Percentiles rank a stretch among this genome's conserved stretches.
Evolutionary conservation across 2,797 vertebrate genomes (phyloP).

Genomic region (Artibeus jamaicensis): DNA sequence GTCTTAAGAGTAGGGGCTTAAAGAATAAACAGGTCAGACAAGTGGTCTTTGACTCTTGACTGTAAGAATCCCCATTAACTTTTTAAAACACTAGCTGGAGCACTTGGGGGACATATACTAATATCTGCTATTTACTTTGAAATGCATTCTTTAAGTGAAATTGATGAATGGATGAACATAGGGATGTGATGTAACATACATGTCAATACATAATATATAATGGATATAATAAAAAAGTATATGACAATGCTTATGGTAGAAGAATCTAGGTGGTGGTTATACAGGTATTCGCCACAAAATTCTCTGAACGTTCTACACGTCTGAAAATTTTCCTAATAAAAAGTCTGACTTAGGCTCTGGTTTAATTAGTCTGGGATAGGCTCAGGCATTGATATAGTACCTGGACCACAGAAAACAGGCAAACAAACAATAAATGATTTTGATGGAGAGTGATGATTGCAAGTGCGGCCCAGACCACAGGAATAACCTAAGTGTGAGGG

Average conservation of each 20-base stretch:
- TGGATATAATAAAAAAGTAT: not conserved
- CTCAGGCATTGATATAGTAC: not conserved
- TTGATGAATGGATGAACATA: not conserved
- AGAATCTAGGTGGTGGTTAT: not conserved
- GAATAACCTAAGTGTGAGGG: not conserved
- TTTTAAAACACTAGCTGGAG: conserved; percentile 20
- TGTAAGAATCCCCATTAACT: not conserved
- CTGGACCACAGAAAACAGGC: not conserved
- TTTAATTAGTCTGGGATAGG: conserved; percentile 3
- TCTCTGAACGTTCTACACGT: not conserved
- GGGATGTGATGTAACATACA: not conserved
- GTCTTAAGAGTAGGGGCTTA: not conserved
- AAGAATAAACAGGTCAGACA: not conserved
- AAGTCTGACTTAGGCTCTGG: not conserved
- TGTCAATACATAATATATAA: not conserved
- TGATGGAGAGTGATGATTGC: not conserved
- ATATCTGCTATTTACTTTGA: not conserved
- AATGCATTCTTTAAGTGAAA: not conserved
- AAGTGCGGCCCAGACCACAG: not conserved
- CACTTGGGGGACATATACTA: not conserved
- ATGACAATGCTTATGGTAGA: not conserved
- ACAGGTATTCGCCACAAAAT: not conserved
- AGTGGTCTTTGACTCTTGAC: not conserved
- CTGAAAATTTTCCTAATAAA: conserved; percentile 40
- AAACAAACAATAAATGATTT: not conserved